Base-by-base conservation (phyloP, 2,797 vertebrate genomes). In the Hydrophis major region DNA sequence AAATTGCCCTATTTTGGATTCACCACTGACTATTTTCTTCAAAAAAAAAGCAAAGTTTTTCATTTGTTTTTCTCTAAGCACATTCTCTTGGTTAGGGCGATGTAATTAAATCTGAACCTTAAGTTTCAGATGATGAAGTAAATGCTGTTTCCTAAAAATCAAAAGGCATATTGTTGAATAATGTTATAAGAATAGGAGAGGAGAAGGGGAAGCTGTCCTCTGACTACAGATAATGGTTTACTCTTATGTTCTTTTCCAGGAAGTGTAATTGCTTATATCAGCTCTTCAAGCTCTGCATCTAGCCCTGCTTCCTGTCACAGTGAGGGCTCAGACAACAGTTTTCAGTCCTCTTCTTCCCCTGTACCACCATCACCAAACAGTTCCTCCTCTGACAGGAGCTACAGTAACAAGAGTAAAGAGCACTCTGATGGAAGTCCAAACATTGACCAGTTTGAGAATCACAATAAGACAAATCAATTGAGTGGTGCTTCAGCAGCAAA, bases 251-350 rank as follows among this genome's bases (percentile, higher is more conserved):
- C 97, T 96, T 83, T 83, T 47, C 93, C 93, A 99, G 99, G 98
- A 95, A 98, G 99, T 93, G 99, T 99, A 95, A 99, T 99, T 88
- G 98, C 99, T 96, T 99, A 99, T 93, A 99, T 99, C 97, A 99
- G 99, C 96, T 99, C 99, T 94, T 99, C 99, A 12, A 98, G 98
- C 97, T 98, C 98, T 12, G 98, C 98, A 96, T 98, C 98, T 94
- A 98, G 98, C 96, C 98, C 98, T 11, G 99, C 98, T 95, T 98
- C 99, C 91, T 98, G 98, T 94, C 97, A 99, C 97, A 99, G 98
- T 87, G 98, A 98, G 96, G 98, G 98, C 96, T 98, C 98, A 63
- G 97, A 98, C 96, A 97, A 98, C 87, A 97, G 98, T 96, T 99
- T 98, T 96, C 98, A 98, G 96, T 98, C 98, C 0, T 97, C 98